Percentiles rank a stretch among this genome's conserved stretches.
Evolutionary conservation across 92 coral and sea anemone genomes (phyloP).

Genomic region (Epizoanthus illoricatus): DNA sequence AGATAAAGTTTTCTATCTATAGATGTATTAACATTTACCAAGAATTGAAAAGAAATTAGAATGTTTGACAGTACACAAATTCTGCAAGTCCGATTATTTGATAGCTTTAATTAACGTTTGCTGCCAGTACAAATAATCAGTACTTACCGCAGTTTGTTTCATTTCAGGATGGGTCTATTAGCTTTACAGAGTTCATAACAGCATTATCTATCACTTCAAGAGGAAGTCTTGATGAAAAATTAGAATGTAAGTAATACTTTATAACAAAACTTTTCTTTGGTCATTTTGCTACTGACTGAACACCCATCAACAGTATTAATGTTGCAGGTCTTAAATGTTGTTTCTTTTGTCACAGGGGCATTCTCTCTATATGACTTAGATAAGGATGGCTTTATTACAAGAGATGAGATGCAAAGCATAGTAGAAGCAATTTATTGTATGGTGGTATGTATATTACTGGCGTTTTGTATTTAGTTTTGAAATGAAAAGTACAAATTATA

Average conservation of each 20-base stretch:
- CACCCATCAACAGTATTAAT: not conserved
- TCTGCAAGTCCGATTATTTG: too few species aligned
- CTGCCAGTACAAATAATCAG: too few species aligned
- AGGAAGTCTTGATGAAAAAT: slow-evolving; percentile 97
- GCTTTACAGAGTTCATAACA: slow-evolving; percentile 92
- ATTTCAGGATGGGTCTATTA: slow-evolving; percentile 94
- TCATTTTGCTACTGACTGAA: not conserved
- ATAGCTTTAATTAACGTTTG: too few species aligned
- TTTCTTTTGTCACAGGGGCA: slow-evolving; percentile 71
- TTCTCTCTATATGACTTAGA: slow-evolving; percentile 92
- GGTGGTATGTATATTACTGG: slow-evolving; percentile 72
- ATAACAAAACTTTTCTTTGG: too few species aligned
- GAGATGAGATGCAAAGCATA: slow-evolving; percentile 93
- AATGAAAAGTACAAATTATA: too few species aligned
- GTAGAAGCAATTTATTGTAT: slow-evolving; percentile 86
- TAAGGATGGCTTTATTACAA: slow-evolving; percentile 91
- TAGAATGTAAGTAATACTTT: slow-evolving; percentile 75
- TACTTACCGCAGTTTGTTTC: too few species aligned
- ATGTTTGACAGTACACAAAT: too few species aligned
- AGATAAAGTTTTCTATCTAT: too few species aligned
- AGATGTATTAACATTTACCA: too few species aligned
- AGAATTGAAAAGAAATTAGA: too few species aligned
- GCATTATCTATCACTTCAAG: slow-evolving; percentile 97
- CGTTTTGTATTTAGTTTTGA: too few species aligned
- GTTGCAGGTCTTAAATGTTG: not conserved